phyloP scores from a whole-genome alignment of 2,797 vertebrate genomes.

The Sebastes diaconus region DNA sequence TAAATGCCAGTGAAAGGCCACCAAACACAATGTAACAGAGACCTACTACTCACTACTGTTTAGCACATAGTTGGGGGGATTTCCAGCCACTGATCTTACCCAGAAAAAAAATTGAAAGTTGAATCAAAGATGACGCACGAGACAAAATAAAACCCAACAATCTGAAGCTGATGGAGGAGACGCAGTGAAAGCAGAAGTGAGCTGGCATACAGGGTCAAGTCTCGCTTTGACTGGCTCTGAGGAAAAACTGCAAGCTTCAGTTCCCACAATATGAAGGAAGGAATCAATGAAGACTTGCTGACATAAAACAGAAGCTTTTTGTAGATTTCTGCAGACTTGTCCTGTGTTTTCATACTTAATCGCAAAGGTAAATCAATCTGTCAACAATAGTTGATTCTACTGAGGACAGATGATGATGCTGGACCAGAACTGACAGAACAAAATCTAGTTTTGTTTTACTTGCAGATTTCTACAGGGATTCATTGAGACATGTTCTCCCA shows the following conservation, averaged over 20 bases:
- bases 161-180: not conserved
- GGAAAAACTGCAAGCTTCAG: not conserved
- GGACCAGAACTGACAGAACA: not conserved
- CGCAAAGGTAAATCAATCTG: not conserved
- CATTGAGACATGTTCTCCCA: not conserved
- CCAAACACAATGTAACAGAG: not conserved
- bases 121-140: not conserved
- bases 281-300: constrained; percentile 7
- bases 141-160: not conserved
- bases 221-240: not conserved
- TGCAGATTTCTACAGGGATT: not conserved
- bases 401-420: not conserved
- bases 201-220: not conserved
- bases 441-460: not conserved
- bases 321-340: not conserved
- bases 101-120: not conserved
- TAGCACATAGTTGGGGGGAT: not conserved
- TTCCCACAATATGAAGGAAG: not conserved
- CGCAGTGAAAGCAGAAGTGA: constrained; percentile 36
- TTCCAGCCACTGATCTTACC: not conserved
- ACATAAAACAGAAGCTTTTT: not conserved
- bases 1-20: not conserved
- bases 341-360: not conserved
- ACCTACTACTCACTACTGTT: not conserved
- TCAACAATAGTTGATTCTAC: not conserved